Conservation (phyloP, 2,888 invertebrate genomes). For the Dusona sp. region DNA sequence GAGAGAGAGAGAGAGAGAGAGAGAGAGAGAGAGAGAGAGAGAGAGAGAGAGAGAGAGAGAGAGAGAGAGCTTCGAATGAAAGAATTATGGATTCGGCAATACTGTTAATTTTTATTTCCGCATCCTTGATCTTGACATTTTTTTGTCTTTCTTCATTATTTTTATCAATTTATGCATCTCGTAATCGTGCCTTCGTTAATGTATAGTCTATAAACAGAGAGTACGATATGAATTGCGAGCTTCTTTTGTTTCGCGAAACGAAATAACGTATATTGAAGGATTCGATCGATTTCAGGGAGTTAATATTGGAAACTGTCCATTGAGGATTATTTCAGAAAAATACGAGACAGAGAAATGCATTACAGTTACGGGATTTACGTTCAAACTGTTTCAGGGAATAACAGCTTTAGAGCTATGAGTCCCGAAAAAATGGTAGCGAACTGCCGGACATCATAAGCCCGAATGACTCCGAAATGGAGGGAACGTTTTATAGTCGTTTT, state of each 20-base stretch:
- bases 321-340: background rate
- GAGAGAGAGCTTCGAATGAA: background rate
- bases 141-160: background rate
- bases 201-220: background rate
- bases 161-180: background rate
- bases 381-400: background rate
- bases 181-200: background rate
- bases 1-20: too few relatives aligned
- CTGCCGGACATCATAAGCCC: background rate
- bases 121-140: background rate
- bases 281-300: background rate
- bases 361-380: background rate
- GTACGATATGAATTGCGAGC: background rate
- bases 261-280: background rate
- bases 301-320: background rate
- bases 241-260: background rate
- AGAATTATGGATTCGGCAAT: constrained; percentile 23
- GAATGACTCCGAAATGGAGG: constrained; percentile 4
- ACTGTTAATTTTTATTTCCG: constrained; percentile 14
- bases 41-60: too few relatives aligned
- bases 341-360: background rate
- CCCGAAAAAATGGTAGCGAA: background rate
- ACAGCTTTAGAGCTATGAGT: background rate
- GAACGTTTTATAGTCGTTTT: background rate
- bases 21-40: too few relatives aligned